Conservation (phyloP, 2,888 invertebrate genomes). For the Pseudolycoriella hygida region DNA sequence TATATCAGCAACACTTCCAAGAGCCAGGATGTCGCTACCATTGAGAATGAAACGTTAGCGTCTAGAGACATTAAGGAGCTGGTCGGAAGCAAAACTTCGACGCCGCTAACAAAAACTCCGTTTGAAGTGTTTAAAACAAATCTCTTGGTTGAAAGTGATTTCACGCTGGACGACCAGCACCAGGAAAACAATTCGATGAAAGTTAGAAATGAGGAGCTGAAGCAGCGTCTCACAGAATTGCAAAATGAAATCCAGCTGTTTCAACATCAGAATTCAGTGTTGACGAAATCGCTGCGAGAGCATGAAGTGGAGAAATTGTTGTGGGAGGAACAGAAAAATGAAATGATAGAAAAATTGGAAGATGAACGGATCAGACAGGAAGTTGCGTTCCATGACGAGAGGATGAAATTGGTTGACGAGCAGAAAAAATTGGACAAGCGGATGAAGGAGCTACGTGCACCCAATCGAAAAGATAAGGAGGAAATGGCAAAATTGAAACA, state of each 20-base stretch:
- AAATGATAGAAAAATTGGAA: constrained; percentile 39
- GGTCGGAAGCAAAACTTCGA: constrained; percentile 6
- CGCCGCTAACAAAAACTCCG: constrained; percentile 15
- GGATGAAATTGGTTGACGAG: constrained; percentile 46
- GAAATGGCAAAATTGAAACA: constrained; percentile 46
- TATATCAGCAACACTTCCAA: constrained; percentile 10
- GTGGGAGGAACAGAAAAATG: constrained; percentile 40
- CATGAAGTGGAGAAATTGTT: constrained; percentile 42
- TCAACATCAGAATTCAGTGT: constrained; percentile 32
- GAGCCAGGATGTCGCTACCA: constrained; percentile 10
- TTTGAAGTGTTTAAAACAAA: constrained; percentile 20
- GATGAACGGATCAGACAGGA: constrained; percentile 47
- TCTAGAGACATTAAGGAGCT: constrained; percentile 1
- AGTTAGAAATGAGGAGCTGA: constrained; percentile 35
- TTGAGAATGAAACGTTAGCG: constrained; percentile 1
- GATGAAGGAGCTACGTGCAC: constrained; percentile 33
- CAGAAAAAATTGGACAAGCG: constrained; percentile 47
- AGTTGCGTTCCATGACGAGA: constrained; percentile 49
- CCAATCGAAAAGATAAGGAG: constrained; percentile 48
- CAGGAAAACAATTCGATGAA: constrained; percentile 11
- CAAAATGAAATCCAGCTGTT: constrained; percentile 43
- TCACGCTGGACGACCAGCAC: constrained; percentile 7
- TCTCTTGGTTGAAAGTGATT: constrained; percentile 21
- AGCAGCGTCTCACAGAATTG: constrained; percentile 42
- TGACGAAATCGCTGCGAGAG: constrained; percentile 37